Conservation (phyloP, 64 coral and sea anemone genomes). For the Stichodactyla mertensii region DNA sequence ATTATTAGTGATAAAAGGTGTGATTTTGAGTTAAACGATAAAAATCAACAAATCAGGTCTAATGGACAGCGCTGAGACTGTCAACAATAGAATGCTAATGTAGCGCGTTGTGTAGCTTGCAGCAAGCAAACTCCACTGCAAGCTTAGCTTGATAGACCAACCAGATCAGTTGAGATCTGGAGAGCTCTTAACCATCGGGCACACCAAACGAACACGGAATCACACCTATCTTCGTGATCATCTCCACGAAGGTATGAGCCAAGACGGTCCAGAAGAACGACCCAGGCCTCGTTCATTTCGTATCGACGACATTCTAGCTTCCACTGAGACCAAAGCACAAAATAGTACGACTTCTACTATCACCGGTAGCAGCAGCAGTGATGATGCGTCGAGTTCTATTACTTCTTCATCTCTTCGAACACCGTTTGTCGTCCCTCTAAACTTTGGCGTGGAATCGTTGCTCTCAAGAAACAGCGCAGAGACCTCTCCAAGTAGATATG, state of each 20-base stretch:
- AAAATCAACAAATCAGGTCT: slow-evolving; percentile 27
- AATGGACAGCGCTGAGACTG: slow-evolving; percentile 21
- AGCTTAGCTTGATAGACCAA: neutral
- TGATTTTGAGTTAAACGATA: slow-evolving; percentile 13
- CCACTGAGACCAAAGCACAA: neutral
- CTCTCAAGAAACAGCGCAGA: neutral
- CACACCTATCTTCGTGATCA: neutral
- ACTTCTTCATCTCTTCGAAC: neutral
- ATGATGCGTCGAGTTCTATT: neutral
- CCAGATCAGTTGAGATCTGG: neutral
- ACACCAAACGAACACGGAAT: neutral
- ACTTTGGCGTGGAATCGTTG: slow-evolving; percentile 9
- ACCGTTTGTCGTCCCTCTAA: neutral
- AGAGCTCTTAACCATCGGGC: neutral
- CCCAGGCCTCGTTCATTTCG: slow-evolving; percentile 7
- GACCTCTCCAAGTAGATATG: neutral
- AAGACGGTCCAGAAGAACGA: neutral
- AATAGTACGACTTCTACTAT: neutral
- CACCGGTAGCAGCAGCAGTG: neutral
- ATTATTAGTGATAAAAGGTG: slow-evolving; percentile 12
- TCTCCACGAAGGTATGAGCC: neutral
- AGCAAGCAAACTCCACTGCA: neutral
- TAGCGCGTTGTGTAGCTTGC: slow-evolving; percentile 3
- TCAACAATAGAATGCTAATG: slow-evolving; percentile 32
- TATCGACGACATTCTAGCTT: slow-evolving; percentile 17